Base-by-base conservation (phyloP, 2,113 vertebrate genomes). In the Grammomys surdaster region DNA sequence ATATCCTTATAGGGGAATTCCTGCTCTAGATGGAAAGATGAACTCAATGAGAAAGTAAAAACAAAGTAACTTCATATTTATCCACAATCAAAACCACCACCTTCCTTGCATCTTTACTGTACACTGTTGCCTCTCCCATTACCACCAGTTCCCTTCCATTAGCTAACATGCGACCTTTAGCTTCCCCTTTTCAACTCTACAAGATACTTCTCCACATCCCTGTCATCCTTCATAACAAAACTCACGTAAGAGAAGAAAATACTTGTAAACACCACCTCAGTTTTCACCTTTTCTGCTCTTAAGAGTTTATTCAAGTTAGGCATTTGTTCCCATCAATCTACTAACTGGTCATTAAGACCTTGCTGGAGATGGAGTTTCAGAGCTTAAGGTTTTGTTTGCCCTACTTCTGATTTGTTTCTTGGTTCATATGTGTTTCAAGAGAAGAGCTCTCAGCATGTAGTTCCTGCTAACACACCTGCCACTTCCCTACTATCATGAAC, bases 11-110 rank as follows among this genome's bases (percentile, higher is more conserved):
- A 60, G 26, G n/a, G 40, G 56, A 60, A 90, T 85, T 92, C 40
- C 88, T 70, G 20, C 56, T 56, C 24, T 76, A 7, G 51, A 40
- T 11, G 33, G 75, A 43, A 95, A 36, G 76, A 22, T 65, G 46
- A 48, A 89, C 58, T 63, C 77, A 73, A 40, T 36, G 46, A 93
- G 56, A 90, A 96, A 90, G 95, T 43, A 75, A 94, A 92, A 80
- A 31, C 75, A 94, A 67, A 89, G 31, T 81, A 90, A 90, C 16
- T 69, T 94, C 67, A 54, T 12, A 88, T 31, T 24, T 95, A 40
- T 19, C 72, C 31, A 51, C 54, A 65, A 78, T 33, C 81, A 78
- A 85, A 80, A 85, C 77, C 56, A 81, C 33, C 70, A 77, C 36
- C 26, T 65, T 77, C 54, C 58, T 67, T 89, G 43, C 20, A 73